Percentiles rank a stretch among this genome's conserved stretches.
These are phyloP conservation scores for Dasyurus viverrinus DNA, from an alignment of 2,113 vertebrate genomes.

Conservation along the genomic window DNA sequence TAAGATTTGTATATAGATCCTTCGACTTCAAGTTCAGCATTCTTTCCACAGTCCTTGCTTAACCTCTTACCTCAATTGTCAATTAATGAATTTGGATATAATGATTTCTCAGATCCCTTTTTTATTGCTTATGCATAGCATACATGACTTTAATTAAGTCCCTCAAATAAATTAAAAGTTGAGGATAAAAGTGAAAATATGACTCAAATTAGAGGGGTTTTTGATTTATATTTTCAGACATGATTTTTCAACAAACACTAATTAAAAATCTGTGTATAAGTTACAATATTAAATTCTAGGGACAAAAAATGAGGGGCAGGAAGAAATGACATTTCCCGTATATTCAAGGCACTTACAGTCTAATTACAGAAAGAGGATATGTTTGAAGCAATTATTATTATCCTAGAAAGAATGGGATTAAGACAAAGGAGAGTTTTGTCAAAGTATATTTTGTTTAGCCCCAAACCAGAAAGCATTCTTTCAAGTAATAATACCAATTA, in stretches of 20 bases:
- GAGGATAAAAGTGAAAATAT: not conserved
- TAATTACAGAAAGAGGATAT: not conserved
- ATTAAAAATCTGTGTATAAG: not conserved
- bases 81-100: too few relatives aligned
- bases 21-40: not conserved
- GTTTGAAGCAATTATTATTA: not conserved
- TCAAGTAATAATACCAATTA: not conserved
- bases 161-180: not conserved
- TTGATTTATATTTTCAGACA: not conserved
- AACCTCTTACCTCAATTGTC: not conserved
- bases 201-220: not conserved
- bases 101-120: not conserved
- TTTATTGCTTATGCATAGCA: not conserved
- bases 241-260: too few relatives aligned
- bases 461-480: not conserved
- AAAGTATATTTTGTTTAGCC: not conserved
- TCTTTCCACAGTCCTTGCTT: not conserved
- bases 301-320: not conserved
- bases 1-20: not conserved
- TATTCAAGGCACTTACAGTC: not conserved
- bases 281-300: not conserved
- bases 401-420: not conserved
- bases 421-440: not conserved
- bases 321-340: not conserved
- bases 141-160: not conserved